These are phyloP conservation scores for Lithophane ornitopus DNA, from an alignment of 2,888 invertebrate species.

Conservation along the genomic window DNA sequence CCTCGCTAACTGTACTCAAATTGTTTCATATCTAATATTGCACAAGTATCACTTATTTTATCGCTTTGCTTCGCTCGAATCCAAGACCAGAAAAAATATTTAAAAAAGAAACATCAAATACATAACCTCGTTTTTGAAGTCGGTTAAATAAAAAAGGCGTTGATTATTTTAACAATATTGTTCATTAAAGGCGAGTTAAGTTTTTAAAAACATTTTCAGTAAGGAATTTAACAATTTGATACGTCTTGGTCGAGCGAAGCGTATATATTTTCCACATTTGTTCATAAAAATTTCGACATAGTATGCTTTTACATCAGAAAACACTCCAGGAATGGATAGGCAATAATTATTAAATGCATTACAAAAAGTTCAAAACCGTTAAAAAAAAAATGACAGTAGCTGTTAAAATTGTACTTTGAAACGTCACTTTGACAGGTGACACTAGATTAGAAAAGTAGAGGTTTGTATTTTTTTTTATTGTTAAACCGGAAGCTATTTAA, in stretches of 20 bases:
- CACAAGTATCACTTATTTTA: conserved; percentile 70
- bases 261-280: neutral
- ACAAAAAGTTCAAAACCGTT: conserved; percentile 13
- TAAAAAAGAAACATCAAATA: too few species aligned
- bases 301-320: conserved; percentile 33
- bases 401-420: conserved; percentile 44
- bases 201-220: neutral
- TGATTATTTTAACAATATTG: neutral
- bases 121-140: neutral
- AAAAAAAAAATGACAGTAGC: conserved; percentile 33
- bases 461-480: neutral
- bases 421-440: conserved; percentile 38
- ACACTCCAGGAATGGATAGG: conserved; percentile 42
- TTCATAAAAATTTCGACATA: neutral
- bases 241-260: conserved; percentile 23
- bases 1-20: conserved; percentile 52
- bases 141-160: neutral
- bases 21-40: conserved; percentile 71
- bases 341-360: conserved; percentile 43
- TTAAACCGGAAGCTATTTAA: conserved; percentile 18
- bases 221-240: neutral
- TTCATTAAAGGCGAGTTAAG: neutral
- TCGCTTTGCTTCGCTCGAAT: conserved; percentile 43
- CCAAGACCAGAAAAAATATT: neutral
- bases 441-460: conserved; percentile 1